These are phyloP conservation scores for Tetramorium bicarinatum DNA, from an alignment of 2,888 invertebrate species.

Conservation along the genomic window DNA sequence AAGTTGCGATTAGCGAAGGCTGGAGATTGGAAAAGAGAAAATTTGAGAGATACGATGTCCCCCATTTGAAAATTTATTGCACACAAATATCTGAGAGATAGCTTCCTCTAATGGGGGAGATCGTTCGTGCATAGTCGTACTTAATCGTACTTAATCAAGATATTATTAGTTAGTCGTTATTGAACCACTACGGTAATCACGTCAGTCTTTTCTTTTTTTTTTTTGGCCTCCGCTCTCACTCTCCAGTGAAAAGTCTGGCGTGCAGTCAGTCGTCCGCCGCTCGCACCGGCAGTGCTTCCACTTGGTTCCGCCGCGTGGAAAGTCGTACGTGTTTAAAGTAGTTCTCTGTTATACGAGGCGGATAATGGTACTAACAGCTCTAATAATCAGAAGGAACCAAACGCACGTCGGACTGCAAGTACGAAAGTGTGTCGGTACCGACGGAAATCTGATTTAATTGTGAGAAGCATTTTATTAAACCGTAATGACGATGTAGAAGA, in stretches of 20 bases:
- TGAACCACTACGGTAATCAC: not conserved
- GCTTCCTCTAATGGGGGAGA: not conserved
- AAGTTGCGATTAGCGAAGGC: not conserved
- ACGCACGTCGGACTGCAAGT: not conserved
- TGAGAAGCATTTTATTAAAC: conserved; percentile 34
- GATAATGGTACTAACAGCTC: conserved; percentile 20
- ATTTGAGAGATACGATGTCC: not conserved
- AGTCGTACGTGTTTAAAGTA: conserved; percentile 1
- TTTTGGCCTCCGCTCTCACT: conserved; percentile 14
- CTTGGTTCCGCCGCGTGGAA: conserved; percentile 6
- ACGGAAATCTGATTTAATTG: conserved; percentile 4
- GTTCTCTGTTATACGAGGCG: not conserved
- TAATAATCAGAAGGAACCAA: conserved; percentile 22
- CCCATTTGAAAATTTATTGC: not conserved
- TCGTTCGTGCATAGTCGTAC: not conserved
- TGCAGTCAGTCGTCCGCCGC: not conserved
- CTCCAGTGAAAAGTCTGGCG: conserved; percentile 26
- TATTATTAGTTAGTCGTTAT: not conserved
- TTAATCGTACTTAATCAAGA: not conserved
- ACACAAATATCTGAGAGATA: not conserved
- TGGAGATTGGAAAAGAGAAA: not conserved
- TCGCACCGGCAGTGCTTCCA: conserved; percentile 1
- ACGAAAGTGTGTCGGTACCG: conserved; percentile 10
- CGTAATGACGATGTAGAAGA: not conserved
- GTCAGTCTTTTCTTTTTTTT: not conserved